Base-by-base conservation (phyloP, 2,113 vertebrate genomes). In the Phoxinus phoxinus region DNA sequence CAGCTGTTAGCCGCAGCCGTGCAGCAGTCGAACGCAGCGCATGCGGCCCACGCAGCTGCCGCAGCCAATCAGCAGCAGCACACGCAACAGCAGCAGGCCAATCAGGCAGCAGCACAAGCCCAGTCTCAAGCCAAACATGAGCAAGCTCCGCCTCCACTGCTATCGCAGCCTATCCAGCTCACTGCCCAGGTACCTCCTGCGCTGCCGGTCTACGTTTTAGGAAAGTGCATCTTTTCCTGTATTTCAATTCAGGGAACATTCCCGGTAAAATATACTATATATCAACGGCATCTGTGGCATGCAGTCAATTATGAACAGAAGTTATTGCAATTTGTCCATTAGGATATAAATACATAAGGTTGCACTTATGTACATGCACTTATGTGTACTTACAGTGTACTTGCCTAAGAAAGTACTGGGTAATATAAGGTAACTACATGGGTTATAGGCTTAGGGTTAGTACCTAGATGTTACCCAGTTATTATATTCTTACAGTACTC, bases 101-200 rank as follows among this genome's bases (percentile, higher is more conserved):
- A 61, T 67, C 86, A 85, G 80, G 69, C 85, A 2, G 53, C 81
- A 80, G 81, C 85, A 12, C 87, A 88, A 78, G 85, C 72, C 27
- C 86, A 88, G 56, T 41, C 81, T 51, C 88, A 90, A 67, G 84
- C 56, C 89, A 94, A 94, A 86, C 88, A 89, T 51, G 94, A 94
- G 80, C 93, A 83, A 53, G 85, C 92, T 1, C 93, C 93, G 15
- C 93, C 94, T 2, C 95, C 96, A 90, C 94, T 97, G 37, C 93
- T 97, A 85, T 96, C 97, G 0, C 96, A 97, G 91, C 96, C 97
- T 48, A 96, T 97, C 95, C 97, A 97, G 93, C 96, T 97, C 91
- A 97, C 96, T 25, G 96, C 97, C 83, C 96, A 97, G 96, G 96
- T 97, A 95, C 37, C 17, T 17, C 53, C 65, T 13, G 32, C n/a